Conservation (phyloP, 2,888 invertebrate species). For the Microplitis manilae region DNA sequence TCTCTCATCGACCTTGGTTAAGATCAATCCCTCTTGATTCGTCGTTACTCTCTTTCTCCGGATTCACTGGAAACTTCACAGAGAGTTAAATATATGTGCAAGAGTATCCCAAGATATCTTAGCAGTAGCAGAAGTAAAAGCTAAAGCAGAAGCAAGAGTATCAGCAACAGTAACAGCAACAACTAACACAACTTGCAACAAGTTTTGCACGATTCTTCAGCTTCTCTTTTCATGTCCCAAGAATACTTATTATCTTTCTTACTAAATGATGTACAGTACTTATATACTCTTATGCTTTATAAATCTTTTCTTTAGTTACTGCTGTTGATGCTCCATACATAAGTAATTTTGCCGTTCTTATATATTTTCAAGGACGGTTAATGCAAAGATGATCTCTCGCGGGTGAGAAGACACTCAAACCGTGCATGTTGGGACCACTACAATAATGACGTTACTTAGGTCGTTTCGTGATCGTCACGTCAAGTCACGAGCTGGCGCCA, state of each 20-base stretch:
- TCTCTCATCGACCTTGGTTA: constrained; percentile 37
- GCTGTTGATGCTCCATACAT: not conserved
- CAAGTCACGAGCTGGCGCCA: constrained; percentile 40
- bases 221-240: not conserved
- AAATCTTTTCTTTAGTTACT: not conserved
- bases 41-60: constrained; percentile 1
- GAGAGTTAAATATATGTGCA: not conserved
- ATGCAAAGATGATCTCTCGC: constrained; percentile 30
- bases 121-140: not conserved
- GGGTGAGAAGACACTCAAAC: constrained; percentile 32
- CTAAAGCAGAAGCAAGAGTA: no score
- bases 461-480: constrained; percentile 43
- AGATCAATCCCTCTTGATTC: constrained; percentile 43
- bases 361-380: constrained; percentile 30
- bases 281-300: constrained; percentile 6
- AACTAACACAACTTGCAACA: constrained; percentile 18
- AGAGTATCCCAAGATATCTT: not conserved
- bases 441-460: constrained; percentile 49
- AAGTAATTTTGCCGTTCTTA: constrained; percentile 3
- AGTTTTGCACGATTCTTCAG: constrained; percentile 24
- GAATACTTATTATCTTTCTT: constrained; percentile 30
- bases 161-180: not conserved
- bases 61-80: constrained; percentile 25
- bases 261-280: not conserved
- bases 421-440: constrained; percentile 41